Conservation (phyloP, 2,797 vertebrate genomes). For the Helarctos malayanus region DNA sequence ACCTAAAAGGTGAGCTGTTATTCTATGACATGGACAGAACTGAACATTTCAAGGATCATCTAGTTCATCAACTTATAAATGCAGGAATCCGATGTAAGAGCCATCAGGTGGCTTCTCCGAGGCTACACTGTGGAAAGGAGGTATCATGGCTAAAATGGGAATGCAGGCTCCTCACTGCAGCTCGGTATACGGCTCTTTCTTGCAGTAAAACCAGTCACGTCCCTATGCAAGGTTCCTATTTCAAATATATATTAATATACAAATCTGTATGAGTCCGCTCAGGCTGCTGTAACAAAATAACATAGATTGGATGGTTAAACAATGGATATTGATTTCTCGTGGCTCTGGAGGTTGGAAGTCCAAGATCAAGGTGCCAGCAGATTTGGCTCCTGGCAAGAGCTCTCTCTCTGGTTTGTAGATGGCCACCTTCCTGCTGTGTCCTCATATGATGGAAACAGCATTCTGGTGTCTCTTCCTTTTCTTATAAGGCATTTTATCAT, state of each 20-base stretch:
- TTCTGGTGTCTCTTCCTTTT: background rate
- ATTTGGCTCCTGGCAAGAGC: background rate
- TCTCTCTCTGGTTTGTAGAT: background rate
- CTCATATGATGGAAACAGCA: background rate
- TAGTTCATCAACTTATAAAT: background rate
- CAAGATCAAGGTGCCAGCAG: background rate
- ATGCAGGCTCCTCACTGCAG: background rate
- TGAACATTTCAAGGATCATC: background rate
- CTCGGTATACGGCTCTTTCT: background rate
- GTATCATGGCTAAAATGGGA: background rate
- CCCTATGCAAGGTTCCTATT: background rate
- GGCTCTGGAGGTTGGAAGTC: background rate
- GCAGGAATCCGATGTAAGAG: background rate
- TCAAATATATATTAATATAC: conserved; percentile 2
- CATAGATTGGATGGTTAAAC: background rate
- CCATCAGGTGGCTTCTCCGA: background rate
- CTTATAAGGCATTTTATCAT: background rate
- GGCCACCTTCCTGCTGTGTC: background rate
- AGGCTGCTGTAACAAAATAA: background rate
- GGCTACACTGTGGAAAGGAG: background rate
- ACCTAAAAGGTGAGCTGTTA: conserved; percentile 4
- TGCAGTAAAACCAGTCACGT: background rate
- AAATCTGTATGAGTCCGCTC: background rate
- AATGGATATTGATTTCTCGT: background rate
- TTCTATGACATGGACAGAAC: background rate